Conservation (phyloP, 2,888 invertebrate species). For the Pyrgus malvae region DNA sequence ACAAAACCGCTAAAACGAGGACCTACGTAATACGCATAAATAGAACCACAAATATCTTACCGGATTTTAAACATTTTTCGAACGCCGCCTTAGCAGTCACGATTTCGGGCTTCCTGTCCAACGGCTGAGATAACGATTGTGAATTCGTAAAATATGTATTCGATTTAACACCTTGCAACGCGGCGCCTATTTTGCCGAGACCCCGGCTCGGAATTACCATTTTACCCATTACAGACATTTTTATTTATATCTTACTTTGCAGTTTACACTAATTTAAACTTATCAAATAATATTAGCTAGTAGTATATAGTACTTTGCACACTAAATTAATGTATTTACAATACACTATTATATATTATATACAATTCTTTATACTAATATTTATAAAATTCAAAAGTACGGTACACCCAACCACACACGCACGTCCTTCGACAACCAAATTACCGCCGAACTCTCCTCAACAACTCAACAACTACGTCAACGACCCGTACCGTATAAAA, state of each 20-base stretch:
- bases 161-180: constrained; percentile 53
- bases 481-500: too few relatives aligned
- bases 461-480: too few relatives aligned
- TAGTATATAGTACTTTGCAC: neutral
- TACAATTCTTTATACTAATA: too few relatives aligned
- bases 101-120: constrained; percentile 87
- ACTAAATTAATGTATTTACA: too few relatives aligned
- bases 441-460: too few relatives aligned
- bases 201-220: constrained; percentile 54
- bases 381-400: too few relatives aligned
- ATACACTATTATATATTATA: too few relatives aligned
- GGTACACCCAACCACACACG: too few relatives aligned
- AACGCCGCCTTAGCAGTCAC: constrained; percentile 90
- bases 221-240: constrained; percentile 71
- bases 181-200: constrained; percentile 59
- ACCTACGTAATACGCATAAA: constrained; percentile 13
- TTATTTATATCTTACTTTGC: too few relatives aligned
- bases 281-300: neutral
- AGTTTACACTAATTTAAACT: neutral
- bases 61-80: constrained; percentile 87
- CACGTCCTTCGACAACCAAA: too few relatives aligned
- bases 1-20: neutral
- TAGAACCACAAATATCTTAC: constrained; percentile 70
- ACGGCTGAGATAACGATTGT: constrained; percentile 90
- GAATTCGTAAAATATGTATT: constrained; percentile 88